Conservation (phyloP, 2,113 vertebrate genomes). For the Spea bombifrons region DNA sequence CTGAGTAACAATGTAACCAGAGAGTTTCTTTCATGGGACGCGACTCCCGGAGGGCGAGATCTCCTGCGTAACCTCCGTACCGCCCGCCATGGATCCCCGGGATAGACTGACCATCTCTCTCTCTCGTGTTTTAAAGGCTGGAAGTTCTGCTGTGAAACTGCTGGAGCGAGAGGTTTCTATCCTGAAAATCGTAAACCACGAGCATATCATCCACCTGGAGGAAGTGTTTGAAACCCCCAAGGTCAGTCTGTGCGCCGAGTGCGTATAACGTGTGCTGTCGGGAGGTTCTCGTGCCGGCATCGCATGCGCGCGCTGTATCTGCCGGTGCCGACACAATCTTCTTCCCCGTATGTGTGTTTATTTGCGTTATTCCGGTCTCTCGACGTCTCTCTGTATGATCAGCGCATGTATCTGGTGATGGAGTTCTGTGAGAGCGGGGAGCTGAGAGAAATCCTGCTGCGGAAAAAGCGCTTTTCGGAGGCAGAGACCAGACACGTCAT, state of each 20-base stretch:
- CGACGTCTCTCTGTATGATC: conserved; percentile 10
- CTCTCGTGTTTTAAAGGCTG: conserved; percentile 62
- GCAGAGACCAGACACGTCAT: conserved; percentile 78
- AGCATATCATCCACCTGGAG: conserved; percentile 78
- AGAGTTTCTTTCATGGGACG: no score
- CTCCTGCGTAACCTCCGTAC: no score
- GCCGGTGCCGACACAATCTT: background rate
- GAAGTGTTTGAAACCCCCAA: conserved; percentile 76
- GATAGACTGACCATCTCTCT: no score
- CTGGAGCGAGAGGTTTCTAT: conserved; percentile 79
- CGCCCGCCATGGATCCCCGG: no score
- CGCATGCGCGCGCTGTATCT: background rate
- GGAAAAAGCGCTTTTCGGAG: conserved; percentile 71
- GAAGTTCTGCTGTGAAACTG: conserved; percentile 74
- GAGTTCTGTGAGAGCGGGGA: conserved; percentile 80
- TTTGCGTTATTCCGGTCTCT: no score
- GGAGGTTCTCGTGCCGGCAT: no score
- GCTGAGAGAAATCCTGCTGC: conserved; percentile 70
- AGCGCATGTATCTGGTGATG: conserved; percentile 80
- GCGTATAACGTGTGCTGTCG: no score
- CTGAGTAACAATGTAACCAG: no score
- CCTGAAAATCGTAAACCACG: conserved; percentile 74
- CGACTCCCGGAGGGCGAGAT: no score
- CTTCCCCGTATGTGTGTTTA: background rate
- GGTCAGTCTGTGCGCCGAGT: conserved; percentile 57